These are phyloP conservation scores for Sturnus vulgaris DNA, from an alignment of 2,113 vertebrate genomes.

Conservation along the genomic window DNA sequence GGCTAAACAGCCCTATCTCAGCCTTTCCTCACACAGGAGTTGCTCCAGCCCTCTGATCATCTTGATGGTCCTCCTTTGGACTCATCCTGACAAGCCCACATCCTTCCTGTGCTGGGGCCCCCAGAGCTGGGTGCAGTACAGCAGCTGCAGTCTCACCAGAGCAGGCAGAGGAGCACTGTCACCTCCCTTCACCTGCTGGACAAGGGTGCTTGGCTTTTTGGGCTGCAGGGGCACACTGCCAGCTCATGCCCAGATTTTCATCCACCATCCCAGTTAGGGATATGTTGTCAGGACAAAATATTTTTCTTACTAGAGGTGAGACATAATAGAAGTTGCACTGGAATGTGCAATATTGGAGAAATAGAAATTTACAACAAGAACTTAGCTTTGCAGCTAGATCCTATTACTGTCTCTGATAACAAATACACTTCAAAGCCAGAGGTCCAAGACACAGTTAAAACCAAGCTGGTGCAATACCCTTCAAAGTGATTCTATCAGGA, in stretches of 20 bases:
- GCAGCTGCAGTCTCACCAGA: neutral
- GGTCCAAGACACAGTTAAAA: neutral
- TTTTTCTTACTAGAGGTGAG: neutral
- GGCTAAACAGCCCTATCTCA: neutral
- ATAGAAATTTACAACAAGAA: neutral
- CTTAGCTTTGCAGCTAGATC: neutral
- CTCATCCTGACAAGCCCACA: neutral
- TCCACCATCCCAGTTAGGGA: neutral
- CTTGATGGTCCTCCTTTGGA: neutral
- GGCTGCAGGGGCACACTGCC: accelerated
- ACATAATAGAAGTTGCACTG: neutral
- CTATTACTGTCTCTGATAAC: neutral
- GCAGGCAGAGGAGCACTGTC: neutral
- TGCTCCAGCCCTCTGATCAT: neutral
- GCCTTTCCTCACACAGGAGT: neutral
- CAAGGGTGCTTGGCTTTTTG: neutral
- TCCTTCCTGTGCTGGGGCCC: neutral
- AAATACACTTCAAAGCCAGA: neutral
- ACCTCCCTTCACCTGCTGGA: neutral
- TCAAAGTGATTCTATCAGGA: neutral
- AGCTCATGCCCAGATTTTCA: neutral
- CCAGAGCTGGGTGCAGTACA: neutral
- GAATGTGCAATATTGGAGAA: neutral
- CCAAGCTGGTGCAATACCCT: neutral
- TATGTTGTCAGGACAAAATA: neutral